Evolutionary conservation across 2,113 vertebrate genomes (phyloP), one percentile per base, ranked within the genome.

Genomic region (Gadus macrocephalus): DNA sequence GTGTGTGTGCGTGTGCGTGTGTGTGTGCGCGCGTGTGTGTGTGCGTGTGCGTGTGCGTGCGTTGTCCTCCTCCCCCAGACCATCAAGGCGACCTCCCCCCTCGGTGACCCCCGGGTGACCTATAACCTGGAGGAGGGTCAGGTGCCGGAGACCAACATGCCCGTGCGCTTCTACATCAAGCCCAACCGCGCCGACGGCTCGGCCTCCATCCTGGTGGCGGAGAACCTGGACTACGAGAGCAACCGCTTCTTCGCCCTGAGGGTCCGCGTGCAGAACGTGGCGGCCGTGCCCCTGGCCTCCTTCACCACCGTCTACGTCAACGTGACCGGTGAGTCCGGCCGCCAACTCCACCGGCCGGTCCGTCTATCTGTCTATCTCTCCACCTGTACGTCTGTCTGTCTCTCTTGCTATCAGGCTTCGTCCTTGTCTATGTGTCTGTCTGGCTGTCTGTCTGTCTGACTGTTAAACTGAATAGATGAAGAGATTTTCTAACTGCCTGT

Each of bases 41-140:
- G 55, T 56, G 14, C 5, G 55, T 56, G 55, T 56, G 53, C 5
- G 55, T 15, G 55, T 17, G 55, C 31, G 49, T 27, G 17, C 14
- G 56, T 42, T 15, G 8, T 62, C 49, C 60, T n/a, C 55, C 4
- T 22, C 3, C n/a, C 64, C 20, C 27, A 96, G 95, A 95, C 92
- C 8, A 80, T 95, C 76, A 95, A 94, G 87, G 94, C 95, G 4
- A 94, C 91, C 2, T 95, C 95, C 28, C 91, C 90, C 1, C 91
- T 95, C 16, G 93, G 90, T 16, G 95, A 95, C 80, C 92, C 94
- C 35, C 87, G 94, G 64, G 93, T 96, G 72, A 96, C 92, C 0
- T 96, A 96, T 77, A 93, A 93, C 82, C 90, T 96, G 82, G 95
- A 95, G 84, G 95, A 96, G 73, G 95, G 95, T 42, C 94, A 94